Conservation (phyloP, 1,140 invertebrate species). For the Cherax quadricarinatus region DNA sequence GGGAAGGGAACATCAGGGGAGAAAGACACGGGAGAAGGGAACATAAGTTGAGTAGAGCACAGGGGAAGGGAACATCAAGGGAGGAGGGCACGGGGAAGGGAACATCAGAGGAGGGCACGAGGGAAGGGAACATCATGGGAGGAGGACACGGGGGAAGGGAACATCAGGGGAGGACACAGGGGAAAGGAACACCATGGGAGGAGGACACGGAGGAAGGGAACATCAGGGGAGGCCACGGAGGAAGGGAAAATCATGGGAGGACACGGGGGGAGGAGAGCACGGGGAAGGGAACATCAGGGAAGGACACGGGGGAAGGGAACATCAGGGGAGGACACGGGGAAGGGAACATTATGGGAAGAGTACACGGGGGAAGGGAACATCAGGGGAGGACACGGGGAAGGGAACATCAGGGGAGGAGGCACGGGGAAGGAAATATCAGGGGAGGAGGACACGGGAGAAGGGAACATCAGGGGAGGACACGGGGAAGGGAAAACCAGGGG, state of each 20-base stretch:
- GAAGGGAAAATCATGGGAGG: not conserved
- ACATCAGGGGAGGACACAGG: not conserved
- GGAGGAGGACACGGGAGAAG: not conserved
- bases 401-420: no score
- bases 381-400: not conserved
- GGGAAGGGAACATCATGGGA: not conserved
- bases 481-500: not conserved
- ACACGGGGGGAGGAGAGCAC: not conserved
- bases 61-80: no score
- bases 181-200: no score
- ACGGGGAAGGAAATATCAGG: slow-evolving; percentile 3
- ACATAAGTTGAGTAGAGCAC: not conserved
- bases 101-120: not conserved
- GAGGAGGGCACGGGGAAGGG: not conserved
- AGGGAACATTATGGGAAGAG: no score
- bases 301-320: not conserved
- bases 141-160: not conserved
- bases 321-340: not conserved
- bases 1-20: not conserved
- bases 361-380: not conserved
- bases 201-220: not conserved
- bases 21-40: no score
- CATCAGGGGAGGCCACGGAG: not conserved
- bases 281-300: not conserved
- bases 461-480: not conserved